phyloP scores from a whole-genome alignment of 2,888 invertebrate species.

The Ophraella communa region DNA sequence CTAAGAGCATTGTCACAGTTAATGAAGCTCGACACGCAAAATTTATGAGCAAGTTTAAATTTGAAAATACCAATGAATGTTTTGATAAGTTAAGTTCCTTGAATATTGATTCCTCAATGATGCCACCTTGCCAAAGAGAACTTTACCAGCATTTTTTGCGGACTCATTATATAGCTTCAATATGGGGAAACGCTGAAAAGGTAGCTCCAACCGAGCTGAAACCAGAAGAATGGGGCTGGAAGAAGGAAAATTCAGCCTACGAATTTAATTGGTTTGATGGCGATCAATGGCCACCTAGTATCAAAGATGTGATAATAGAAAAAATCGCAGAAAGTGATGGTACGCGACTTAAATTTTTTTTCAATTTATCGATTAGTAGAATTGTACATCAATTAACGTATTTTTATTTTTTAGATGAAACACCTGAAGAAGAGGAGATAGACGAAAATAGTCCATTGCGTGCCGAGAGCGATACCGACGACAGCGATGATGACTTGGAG shows the following conservation, averaged over 20 bases:
- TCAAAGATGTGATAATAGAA: too few species aligned
- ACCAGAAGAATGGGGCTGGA: constrained; percentile 2
- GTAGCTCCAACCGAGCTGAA: background rate
- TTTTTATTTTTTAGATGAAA: background rate
- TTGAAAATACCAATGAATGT: background rate
- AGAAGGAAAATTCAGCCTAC: background rate
- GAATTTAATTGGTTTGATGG: too few species aligned
- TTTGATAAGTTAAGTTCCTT: background rate
- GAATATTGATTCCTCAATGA: background rate
- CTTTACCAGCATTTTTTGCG: background rate
- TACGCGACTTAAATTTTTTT: too few species aligned
- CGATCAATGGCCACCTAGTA: too few species aligned
- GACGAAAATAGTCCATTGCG: background rate
- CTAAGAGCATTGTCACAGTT: background rate
- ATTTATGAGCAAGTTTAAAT: background rate
- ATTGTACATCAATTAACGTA: too few species aligned
- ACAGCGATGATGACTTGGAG: background rate
- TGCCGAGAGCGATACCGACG: background rate
- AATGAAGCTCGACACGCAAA: background rate
- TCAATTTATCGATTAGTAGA: too few species aligned
- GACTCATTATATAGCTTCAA: background rate
- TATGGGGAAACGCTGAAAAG: constrained; percentile 1
- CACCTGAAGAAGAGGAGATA: background rate
- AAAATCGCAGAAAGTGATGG: too few species aligned
- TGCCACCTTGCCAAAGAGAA: background rate